Evolutionary conservation across 2,797 vertebrate genomes (phyloP).

Genomic region (Enteromius radiatus): DNA sequence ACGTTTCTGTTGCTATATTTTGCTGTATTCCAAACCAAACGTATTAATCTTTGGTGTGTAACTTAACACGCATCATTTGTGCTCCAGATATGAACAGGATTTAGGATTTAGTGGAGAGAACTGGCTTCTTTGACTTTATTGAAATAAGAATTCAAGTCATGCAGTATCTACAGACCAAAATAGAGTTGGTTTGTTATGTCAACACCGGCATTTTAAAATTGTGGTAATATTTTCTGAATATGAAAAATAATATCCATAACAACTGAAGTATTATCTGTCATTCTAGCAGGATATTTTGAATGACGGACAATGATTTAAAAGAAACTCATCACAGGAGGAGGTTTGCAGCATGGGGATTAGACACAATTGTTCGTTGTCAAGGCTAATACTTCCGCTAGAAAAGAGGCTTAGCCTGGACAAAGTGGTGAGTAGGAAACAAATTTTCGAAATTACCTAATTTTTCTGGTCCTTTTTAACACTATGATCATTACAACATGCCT

Average conservation of each 20-base stretch:
- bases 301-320: background rate
- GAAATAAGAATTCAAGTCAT: background rate
- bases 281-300: background rate
- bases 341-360: background rate
- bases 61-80: background rate
- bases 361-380: background rate
- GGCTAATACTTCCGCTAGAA: background rate
- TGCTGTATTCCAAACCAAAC: background rate
- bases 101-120: background rate
- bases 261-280: background rate
- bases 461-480: background rate
- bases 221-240: background rate
- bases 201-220: background rate
- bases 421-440: background rate
- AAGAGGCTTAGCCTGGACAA: background rate
- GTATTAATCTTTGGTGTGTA: background rate
- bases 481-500: background rate
- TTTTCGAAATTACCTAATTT: slow-evolving; percentile 1
- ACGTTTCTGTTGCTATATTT: background rate
- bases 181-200: background rate
- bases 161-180: background rate
- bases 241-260: background rate
- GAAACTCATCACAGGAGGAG: background rate
- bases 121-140: background rate
- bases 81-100: background rate